phyloP scores from a whole-genome alignment of 92 coral and sea anemone species.

The Galaxea fascicularis region DNA sequence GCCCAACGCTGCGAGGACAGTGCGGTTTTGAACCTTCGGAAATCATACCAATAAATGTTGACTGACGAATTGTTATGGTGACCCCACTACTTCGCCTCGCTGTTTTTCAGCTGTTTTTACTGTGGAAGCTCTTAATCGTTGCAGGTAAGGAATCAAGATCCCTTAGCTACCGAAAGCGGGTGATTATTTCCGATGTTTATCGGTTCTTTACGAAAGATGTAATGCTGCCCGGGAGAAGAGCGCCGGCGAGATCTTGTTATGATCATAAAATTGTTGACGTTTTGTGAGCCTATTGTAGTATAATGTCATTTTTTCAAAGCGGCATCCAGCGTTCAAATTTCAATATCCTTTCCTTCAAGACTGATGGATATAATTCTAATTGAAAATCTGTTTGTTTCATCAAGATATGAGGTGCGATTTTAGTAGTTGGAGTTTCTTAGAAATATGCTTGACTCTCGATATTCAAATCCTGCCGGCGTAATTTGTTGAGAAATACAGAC shows the following conservation, averaged over 20 bases:
- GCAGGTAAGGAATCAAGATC: constrained; percentile 30
- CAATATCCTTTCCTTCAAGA: too few relatives aligned
- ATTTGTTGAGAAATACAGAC: too few relatives aligned
- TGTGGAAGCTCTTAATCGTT: constrained; percentile 17
- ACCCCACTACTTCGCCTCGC: constrained; percentile 29
- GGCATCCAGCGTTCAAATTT: not conserved
- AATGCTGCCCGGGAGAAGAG: constrained; percentile 7
- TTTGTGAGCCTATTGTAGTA: too few relatives aligned
- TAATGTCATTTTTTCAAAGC: not conserved
- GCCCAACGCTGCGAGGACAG: constrained; percentile 10
- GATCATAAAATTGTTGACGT: constrained; percentile 18
- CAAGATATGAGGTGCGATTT: not conserved
- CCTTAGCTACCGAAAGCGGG: constrained; percentile 1
- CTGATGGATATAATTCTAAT: too few relatives aligned
- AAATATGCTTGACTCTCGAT: not conserved
- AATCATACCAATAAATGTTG: not conserved
- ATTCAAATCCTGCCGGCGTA: constrained; percentile 1
- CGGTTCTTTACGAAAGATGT: constrained; percentile 20
- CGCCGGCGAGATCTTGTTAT: constrained; percentile 4
- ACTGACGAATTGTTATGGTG: constrained; percentile 39
- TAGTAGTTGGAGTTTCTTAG: not conserved
- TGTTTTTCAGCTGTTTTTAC: constrained; percentile 29
- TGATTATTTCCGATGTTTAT: constrained; percentile 2
- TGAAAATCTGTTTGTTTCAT: not conserved
- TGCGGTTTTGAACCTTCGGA: constrained; percentile 23